A percentile compares a stretch with the other conserved stretches of the same genome.
These are phyloP conservation scores for Rhopilema esculentum DNA, from an alignment of 30 jellyfish, hydroid and myxozoan species.

Conservation along the genomic window DNA sequence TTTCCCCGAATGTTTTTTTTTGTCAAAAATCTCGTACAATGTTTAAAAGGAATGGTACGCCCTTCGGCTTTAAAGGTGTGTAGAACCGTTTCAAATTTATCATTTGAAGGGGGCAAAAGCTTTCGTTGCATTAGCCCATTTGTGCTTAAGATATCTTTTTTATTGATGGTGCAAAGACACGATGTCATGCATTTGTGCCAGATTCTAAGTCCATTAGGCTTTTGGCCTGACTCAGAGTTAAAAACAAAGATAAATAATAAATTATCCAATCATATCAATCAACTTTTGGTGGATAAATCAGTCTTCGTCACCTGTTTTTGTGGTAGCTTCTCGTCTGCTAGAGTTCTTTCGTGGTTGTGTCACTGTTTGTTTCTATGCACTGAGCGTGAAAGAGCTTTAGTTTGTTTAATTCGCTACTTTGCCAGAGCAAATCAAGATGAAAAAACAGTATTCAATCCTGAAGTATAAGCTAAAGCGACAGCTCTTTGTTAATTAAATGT, in stretches of 20 bases:
- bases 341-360: neutral
- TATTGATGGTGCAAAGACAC: no score
- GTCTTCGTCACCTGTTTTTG: neutral
- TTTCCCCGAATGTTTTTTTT: no score
- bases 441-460: no score
- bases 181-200: neutral
- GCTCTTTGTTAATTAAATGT: no score
- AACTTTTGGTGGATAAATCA: neutral
- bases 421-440: neutral
- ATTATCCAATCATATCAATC: neutral
- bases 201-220: neutral
- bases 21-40: no score
- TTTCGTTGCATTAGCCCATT: no score
- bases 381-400: neutral
- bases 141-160: no score
- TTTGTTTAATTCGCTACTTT: neutral
- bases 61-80: no score
- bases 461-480: no score
- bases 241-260: neutral
- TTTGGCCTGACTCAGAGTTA: neutral
- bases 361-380: neutral
- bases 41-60: no score
- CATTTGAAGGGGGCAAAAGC: no score
- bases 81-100: no score
- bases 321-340: conserved; percentile 1